Evolutionary conservation across 2,113 vertebrate genomes (phyloP).

Genomic region (Clarias batrachus): DNA sequence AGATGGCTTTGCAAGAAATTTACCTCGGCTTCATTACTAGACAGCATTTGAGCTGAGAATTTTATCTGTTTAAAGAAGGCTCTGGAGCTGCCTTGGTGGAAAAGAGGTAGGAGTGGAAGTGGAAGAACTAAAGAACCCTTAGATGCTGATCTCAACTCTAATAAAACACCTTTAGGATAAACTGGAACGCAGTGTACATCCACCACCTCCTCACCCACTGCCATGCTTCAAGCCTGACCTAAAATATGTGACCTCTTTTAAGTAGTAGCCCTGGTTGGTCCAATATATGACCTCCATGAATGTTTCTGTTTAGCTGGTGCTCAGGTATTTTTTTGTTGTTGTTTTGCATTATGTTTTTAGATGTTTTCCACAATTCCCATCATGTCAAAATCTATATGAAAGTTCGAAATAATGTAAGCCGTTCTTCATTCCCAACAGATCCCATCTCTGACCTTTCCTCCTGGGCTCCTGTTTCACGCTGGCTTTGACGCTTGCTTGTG

Average conservation of each 20-base stretch:
- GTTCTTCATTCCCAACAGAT: not conserved
- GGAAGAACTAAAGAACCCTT: not conserved
- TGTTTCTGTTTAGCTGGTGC: not conserved
- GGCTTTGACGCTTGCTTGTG: constrained; percentile 98
- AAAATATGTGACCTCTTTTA: not conserved
- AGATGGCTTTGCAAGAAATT: too few species aligned
- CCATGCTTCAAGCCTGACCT: not conserved
- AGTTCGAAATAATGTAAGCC: not conserved
- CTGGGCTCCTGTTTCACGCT: constrained; percentile 93
- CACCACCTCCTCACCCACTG: too few species aligned
- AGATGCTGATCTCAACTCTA: too few species aligned
- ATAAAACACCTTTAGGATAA: too few species aligned
- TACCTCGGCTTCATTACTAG: too few species aligned
- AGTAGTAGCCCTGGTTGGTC: not conserved
- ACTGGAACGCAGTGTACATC: not conserved
- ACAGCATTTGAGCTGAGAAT: too few species aligned
- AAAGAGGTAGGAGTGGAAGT: not conserved
- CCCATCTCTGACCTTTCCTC: constrained; percentile 85
- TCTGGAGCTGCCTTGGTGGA: too few species aligned
- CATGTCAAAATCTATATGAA: not conserved
- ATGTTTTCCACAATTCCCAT: too few species aligned
- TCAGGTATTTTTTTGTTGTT: not conserved
- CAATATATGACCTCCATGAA: not conserved
- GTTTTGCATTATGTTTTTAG: not conserved
- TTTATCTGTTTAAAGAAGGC: too few species aligned